A percentile compares a stretch with the other conserved stretches of the same genome.
phyloP scores from a whole-genome alignment of 2,113 vertebrate genomes.

The Thunnus maccoyii region DNA sequence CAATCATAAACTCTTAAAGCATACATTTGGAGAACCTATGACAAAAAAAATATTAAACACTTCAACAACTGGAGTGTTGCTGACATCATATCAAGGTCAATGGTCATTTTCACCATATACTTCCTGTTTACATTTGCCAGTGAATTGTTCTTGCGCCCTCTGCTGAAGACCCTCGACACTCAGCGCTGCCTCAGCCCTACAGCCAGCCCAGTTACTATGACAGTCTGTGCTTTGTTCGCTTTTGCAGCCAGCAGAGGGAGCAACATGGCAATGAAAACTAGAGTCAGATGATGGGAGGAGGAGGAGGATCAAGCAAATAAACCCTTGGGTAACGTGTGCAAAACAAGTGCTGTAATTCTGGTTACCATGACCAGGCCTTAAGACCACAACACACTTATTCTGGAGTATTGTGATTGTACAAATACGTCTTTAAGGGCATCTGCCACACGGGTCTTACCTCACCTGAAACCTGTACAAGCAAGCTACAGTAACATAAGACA shows the following conservation, averaged over 20 bases:
- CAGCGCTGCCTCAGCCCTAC: neutral
- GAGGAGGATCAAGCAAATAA: slow-evolving; percentile 66
- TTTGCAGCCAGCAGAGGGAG: slow-evolving; percentile 73
- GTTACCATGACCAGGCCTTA: slow-evolving; percentile 67
- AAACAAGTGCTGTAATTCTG: slow-evolving; percentile 76
- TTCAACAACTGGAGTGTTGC: neutral
- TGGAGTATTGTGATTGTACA: slow-evolving; percentile 38
- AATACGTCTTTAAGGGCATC: slow-evolving; percentile 34
- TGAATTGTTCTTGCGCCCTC: slow-evolving; percentile 52
- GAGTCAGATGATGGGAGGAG: slow-evolving; percentile 55
- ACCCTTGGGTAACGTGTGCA: slow-evolving; percentile 75
- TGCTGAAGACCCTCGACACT: slow-evolving; percentile 40
- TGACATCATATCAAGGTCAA: slow-evolving; percentile 35
- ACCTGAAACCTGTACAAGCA: slow-evolving; percentile 56
- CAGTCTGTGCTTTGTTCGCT: neutral
- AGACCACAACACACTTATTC: slow-evolving; percentile 46
- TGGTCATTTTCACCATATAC: slow-evolving; percentile 31
- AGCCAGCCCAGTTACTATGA: neutral
- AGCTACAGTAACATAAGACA: slow-evolving; percentile 57
- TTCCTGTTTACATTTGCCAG: slow-evolving; percentile 71
- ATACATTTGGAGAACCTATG: neutral
- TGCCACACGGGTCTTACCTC: slow-evolving; percentile 22
- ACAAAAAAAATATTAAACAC: neutral
- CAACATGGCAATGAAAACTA: slow-evolving; percentile 56
- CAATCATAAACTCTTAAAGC: neutral